Conservation (phyloP, 1,140 invertebrate species). For the Drosophila pectinifera region DNA sequence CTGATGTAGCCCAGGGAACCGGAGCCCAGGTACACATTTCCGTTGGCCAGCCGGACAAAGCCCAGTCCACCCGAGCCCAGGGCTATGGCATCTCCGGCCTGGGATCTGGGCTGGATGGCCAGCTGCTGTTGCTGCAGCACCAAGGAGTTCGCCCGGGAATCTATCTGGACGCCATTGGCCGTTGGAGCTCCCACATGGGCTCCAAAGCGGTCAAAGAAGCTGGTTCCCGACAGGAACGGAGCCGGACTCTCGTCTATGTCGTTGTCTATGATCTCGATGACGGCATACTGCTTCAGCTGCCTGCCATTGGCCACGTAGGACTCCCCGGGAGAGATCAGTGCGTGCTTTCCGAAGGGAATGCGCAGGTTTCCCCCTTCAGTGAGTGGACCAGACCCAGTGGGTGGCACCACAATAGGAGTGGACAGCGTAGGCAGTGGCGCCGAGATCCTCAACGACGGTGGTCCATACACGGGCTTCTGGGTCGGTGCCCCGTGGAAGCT, state of each 20-base stretch:
- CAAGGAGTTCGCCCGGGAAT: conserved; percentile 60
- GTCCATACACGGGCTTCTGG: conserved; percentile 30
- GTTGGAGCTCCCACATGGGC: conserved; percentile 48
- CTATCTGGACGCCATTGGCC: conserved; percentile 56
- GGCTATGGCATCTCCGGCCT: conserved; percentile 61
- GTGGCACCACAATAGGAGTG: conserved; percentile 36
- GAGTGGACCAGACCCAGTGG: conserved; percentile 19
- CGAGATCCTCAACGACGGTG: conserved; percentile 9
- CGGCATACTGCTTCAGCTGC: conserved; percentile 80
- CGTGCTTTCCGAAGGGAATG: conserved; percentile 70
- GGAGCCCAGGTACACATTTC: conserved; percentile 79
- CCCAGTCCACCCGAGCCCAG: conserved; percentile 81
- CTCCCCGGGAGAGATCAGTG: conserved; percentile 64
- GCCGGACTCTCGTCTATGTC: conserved; percentile 68
- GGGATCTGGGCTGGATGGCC: conserved; percentile 41
- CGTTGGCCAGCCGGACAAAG: conserved; percentile 76
- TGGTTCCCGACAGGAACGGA: conserved; percentile 62
- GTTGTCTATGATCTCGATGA: conserved; percentile 81
- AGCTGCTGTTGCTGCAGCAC: conserved; percentile 69
- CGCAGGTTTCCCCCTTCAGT: conserved; percentile 54
- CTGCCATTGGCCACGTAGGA: conserved; percentile 75
- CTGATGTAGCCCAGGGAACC: conserved; percentile 82
- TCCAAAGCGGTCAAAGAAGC: conserved; percentile 66
- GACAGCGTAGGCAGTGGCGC: conserved; percentile 19
- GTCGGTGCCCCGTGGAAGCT: conserved; percentile 55